phyloP scores from a whole-genome alignment of 2,888 invertebrate species.

The Hydrotaea diabolus region DNA sequence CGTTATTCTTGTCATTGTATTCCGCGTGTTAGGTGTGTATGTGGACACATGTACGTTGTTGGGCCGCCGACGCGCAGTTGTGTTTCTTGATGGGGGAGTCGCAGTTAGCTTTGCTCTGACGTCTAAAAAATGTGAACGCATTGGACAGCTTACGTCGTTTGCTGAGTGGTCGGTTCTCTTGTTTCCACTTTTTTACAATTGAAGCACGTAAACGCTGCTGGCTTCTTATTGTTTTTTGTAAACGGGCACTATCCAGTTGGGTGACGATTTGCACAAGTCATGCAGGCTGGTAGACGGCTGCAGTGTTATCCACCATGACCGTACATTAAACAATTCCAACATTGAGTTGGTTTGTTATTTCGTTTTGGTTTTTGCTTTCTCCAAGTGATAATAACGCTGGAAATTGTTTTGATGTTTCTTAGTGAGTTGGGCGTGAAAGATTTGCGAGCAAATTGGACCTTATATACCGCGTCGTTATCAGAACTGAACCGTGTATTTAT shows the following conservation, averaged over 20 bases:
- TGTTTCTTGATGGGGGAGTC: background rate
- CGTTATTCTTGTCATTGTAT: background rate
- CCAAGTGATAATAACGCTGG: background rate
- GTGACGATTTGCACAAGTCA: constrained; percentile 9
- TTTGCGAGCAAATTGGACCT: too few species aligned
- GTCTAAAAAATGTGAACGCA: background rate
- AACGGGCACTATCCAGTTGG: background rate
- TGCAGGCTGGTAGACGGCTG: constrained; percentile 18
- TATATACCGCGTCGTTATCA: background rate
- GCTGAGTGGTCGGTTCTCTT: background rate
- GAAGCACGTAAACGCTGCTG: background rate
- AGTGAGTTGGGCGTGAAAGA: background rate
- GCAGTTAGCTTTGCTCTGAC: background rate
- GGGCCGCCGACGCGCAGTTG: too few species aligned
- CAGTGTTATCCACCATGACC: constrained; percentile 31
- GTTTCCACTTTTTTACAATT: background rate
- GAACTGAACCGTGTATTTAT: too few species aligned
- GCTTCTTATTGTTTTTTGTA: background rate
- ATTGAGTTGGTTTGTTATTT: background rate
- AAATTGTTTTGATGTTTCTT: background rate
- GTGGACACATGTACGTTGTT: background rate
- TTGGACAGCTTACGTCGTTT: background rate
- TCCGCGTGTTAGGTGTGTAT: background rate
- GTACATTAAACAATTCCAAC: constrained; percentile 43
- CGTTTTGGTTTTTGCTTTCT: constrained; percentile 32